Evolutionary conservation across 2,797 vertebrate species (phyloP).

Genomic region (Australoheros facetus): DNA sequence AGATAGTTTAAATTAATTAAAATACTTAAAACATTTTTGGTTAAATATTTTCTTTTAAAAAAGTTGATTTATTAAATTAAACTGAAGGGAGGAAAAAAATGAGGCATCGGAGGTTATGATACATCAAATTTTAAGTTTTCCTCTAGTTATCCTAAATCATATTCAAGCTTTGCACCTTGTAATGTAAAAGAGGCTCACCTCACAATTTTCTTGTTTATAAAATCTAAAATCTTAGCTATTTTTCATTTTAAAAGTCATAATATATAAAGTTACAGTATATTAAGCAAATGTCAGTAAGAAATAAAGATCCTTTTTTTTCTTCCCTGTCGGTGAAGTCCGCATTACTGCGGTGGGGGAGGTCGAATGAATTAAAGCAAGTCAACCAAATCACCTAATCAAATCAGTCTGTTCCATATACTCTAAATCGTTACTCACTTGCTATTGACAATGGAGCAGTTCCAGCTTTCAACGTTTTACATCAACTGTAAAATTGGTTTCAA

Average conservation of each 20-base stretch:
- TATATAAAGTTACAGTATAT: not conserved
- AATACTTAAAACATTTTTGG: not conserved
- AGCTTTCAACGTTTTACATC: slow-evolving; percentile 6
- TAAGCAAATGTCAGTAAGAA: not conserved
- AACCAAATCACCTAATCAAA: not conserved
- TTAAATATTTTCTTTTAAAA: not conserved
- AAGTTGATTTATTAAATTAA: not conserved
- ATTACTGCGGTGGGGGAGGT: not conserved
- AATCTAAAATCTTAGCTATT: not conserved
- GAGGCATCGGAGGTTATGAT: not conserved
- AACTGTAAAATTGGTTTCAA: slow-evolving; percentile 5
- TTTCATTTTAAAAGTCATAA: not conserved
- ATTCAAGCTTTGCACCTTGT: not conserved
- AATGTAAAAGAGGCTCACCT: not conserved
- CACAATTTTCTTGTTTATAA: not conserved
- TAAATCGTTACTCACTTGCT: not conserved
- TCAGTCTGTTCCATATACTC: not conserved
- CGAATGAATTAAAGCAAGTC: not conserved
- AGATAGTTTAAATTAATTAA: not conserved
- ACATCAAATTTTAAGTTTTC: not conserved
- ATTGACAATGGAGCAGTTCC: slow-evolving; percentile 10
- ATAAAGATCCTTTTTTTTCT: rapidly evolving
- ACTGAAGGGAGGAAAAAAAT: not conserved
- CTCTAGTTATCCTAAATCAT: not conserved
- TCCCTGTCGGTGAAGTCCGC: not conserved